Percentiles rank a stretch among this genome's conserved stretches.
Evolutionary conservation across 2,888 invertebrate species (phyloP).

Genomic region (Sesamia inferens): DNA sequence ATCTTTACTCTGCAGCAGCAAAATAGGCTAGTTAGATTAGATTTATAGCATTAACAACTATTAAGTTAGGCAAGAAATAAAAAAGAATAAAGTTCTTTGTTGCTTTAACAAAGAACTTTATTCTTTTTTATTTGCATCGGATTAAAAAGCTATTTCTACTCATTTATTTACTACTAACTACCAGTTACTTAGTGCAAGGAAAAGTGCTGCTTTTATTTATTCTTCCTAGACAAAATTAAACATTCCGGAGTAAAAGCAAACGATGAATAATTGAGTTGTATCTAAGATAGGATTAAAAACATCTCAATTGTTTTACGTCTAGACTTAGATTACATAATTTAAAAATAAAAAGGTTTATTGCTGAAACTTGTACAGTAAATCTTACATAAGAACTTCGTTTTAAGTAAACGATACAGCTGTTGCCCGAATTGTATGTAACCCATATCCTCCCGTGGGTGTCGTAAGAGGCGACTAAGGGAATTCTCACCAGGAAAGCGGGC

Average conservation of each 20-base stretch:
- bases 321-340: not conserved
- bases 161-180: conserved; percentile 10
- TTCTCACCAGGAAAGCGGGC: too few species aligned
- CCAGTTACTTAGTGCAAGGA: conserved; percentile 25
- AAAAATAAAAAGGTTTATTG: too few species aligned
- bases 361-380: too few species aligned
- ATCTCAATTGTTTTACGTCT: not conserved
- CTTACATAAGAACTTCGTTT: too few species aligned
- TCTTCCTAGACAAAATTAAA: conserved; percentile 12
- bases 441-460: too few species aligned
- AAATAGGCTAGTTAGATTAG: not conserved
- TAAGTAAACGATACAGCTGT: too few species aligned
- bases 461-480: too few species aligned
- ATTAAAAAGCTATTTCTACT: conserved; percentile 21
- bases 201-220: conserved; percentile 11
- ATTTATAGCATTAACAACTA: too few species aligned
- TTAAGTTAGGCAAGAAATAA: not conserved
- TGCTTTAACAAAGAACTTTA: not conserved
- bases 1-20: too few species aligned
- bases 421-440: too few species aligned
- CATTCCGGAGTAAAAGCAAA: not conserved
- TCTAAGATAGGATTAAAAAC: conserved; percentile 12
- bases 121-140: not conserved
- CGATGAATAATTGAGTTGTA: conserved; percentile 19
- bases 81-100: not conserved